Evolutionary conservation across 2,113 vertebrate genomes (phyloP).

Genomic region (Phalacrocorax carbo): DNA sequence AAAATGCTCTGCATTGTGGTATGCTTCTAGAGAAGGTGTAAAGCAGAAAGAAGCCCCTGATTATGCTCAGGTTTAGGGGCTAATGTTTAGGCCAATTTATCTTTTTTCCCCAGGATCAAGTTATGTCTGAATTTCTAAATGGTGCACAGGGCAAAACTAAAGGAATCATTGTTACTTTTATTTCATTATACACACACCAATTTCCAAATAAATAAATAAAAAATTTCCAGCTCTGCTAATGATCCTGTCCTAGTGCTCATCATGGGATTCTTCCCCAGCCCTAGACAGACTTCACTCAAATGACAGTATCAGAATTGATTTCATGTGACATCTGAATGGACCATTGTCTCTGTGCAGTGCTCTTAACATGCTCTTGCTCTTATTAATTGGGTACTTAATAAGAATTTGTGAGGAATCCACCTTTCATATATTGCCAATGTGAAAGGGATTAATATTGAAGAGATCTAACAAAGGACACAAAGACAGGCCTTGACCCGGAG

Average conservation of each 20-base stretch:
- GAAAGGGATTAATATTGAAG: conserved; percentile 57
- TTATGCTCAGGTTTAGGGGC: not conserved
- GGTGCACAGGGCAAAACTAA: not conserved
- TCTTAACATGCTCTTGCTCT: not conserved
- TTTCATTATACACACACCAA: not conserved
- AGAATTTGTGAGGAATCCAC: conserved; percentile 58
- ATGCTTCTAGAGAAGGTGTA: not conserved
- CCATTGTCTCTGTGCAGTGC: conserved; percentile 14
- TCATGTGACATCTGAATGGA: conserved; percentile 27
- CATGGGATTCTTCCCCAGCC: not conserved
- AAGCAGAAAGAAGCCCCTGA: not conserved
- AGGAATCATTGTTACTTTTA: not conserved
- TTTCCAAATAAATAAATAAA: not conserved
- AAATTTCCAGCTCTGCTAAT: not conserved
- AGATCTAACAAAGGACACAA: conserved; percentile 64
- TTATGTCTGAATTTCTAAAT: not conserved
- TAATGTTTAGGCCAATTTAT: not conserved
- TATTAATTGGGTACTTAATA: conserved; percentile 62
- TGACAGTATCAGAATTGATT: conserved; percentile 45
- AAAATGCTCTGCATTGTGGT: not conserved
- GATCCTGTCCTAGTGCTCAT: not conserved
- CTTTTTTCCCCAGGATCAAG: not conserved
- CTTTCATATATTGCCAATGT: conserved; percentile 48
- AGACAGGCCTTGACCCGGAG: conserved; percentile 48
- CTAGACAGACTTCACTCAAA: not conserved